Base-by-base conservation (phyloP, 2,113 vertebrate species). In the Calcarius ornatus region DNA sequence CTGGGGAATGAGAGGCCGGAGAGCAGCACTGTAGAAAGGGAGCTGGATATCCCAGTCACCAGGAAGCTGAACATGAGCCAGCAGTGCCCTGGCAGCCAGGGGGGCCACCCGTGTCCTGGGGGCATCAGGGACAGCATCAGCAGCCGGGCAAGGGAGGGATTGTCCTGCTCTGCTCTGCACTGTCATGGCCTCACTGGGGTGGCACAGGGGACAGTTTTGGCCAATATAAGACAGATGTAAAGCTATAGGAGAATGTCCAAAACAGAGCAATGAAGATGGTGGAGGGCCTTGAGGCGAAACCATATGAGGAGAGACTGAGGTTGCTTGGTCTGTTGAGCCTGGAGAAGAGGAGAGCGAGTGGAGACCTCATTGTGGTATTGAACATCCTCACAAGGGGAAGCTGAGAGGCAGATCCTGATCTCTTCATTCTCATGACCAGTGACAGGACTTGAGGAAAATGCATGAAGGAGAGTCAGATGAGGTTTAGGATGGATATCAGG, bases 1-100 rank as follows among this genome's bases (percentile, higher is more conserved):
- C 23, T 65, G 10, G 27, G 19, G 23, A 81, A 38, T 38, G 23
- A 81, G 23, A 59, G 19, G 15, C 15, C 57, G 43, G 31, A 57
- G 8, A 37, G 15, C 50, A 73, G 50, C 0, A 0, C 22, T 0
- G 0, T 22, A 10, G 59, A 50, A 57, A 72, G 31, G 17, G 9
- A 48, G 1, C 16, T 42, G 20, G 17, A 17, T 4, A 17, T 31
- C 17, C 17, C 12, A 5, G 9, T 31, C 2, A 6, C 5, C 3
- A 14, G 21, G 6, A 71, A 71, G 21, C 0, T 42, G 22, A 64
- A 23, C 12, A 1, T 3, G 37, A 18, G 3, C 0, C 68, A 59
- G 51, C 33, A 33, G 68, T 37, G 33, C 15, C 37, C 22, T 51
- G 33, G 37, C 45, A 73, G 33, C 23, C 51, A 81, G 51, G 23